Percentiles rank a stretch among this genome's conserved stretches.
Conservation (phyloP, 64 coral and sea anemone genomes). For the Montipora efflorescens region DNA sequence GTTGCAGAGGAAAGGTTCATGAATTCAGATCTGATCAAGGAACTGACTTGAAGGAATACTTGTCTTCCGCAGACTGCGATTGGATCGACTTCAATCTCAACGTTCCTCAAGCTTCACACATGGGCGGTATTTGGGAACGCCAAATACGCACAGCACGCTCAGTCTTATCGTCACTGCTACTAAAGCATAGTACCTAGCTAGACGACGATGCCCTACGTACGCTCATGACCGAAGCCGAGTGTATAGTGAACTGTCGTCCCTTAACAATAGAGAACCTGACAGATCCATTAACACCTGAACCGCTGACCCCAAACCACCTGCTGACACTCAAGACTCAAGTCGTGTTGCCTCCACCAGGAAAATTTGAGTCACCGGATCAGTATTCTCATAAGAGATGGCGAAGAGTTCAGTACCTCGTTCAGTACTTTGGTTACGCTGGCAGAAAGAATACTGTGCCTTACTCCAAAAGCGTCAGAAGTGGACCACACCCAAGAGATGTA, state of each 20-base stretch:
- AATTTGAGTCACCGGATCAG: constrained; percentile 43
- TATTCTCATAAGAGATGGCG: constrained; percentile 58
- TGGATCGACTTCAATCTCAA: constrained; percentile 60
- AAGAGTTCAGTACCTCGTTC: constrained; percentile 57
- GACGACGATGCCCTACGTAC: constrained; percentile 57
- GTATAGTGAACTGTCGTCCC: constrained; percentile 58
- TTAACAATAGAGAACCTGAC: constrained; percentile 38
- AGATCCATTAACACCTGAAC: constrained; percentile 34
- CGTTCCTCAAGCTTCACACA: constrained; percentile 61
- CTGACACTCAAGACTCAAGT: constrained; percentile 45
- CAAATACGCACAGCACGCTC: constrained; percentile 58
- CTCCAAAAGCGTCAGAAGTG: constrained; percentile 52
- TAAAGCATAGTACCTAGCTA: constrained; percentile 13
- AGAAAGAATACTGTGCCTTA: constrained; percentile 41
- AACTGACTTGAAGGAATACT: constrained; percentile 53
- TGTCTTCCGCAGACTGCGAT: constrained; percentile 53
- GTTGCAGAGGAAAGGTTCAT: constrained; percentile 53
- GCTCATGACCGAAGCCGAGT: constrained; percentile 46
- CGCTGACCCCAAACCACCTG: constrained; percentile 55
- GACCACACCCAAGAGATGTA: background rate
- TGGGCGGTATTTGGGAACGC: constrained; percentile 62
- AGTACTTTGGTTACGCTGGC: constrained; percentile 45
- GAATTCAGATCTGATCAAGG: constrained; percentile 55
- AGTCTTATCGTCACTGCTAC: constrained; percentile 35
- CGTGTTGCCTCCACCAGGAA: constrained; percentile 49